Conservation (phyloP, 2,888 invertebrate species). For the Synergus laeviventris region DNA sequence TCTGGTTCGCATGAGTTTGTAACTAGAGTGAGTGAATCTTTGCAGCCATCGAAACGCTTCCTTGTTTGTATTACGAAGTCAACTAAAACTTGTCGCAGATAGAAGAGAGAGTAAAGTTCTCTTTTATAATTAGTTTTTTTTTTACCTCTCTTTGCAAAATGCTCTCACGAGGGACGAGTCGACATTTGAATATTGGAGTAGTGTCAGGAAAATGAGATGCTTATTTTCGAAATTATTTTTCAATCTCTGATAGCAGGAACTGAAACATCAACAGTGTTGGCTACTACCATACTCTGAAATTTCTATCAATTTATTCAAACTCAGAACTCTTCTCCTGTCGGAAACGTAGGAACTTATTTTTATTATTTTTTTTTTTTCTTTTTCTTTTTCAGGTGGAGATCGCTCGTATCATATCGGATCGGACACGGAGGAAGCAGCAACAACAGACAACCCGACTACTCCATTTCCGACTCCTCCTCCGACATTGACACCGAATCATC, state of each 20-base stretch:
- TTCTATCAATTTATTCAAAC: background rate
- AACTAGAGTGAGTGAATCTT: constrained; percentile 29
- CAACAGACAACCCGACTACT: constrained; percentile 78
- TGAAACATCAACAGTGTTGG: too few relatives aligned
- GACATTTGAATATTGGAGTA: too few relatives aligned
- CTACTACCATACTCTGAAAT: background rate
- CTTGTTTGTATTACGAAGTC: constrained; percentile 20
- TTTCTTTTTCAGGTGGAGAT: constrained; percentile 78
- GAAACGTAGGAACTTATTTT: background rate
- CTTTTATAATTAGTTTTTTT: background rate
- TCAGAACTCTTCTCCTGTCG: background rate
- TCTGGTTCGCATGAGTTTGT: constrained; percentile 18
- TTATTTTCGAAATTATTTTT: background rate
- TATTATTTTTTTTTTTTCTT: background rate
- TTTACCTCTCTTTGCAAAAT: too few relatives aligned
- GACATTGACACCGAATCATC: constrained; percentile 80
- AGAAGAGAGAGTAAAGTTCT: background rate
- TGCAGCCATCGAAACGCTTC: background rate
- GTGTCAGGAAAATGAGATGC: too few relatives aligned
- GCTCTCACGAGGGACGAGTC: too few relatives aligned
- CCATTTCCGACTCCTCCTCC: constrained; percentile 79
- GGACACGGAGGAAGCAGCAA: constrained; percentile 81
- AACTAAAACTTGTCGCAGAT: constrained; percentile 23
- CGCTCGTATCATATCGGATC: constrained; percentile 86
- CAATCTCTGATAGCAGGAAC: background rate